Percentiles rank a stretch among this genome's conserved stretches.
These are phyloP conservation scores for Anableps anableps DNA, from an alignment of 2,797 vertebrate species.

Conservation along the genomic window DNA sequence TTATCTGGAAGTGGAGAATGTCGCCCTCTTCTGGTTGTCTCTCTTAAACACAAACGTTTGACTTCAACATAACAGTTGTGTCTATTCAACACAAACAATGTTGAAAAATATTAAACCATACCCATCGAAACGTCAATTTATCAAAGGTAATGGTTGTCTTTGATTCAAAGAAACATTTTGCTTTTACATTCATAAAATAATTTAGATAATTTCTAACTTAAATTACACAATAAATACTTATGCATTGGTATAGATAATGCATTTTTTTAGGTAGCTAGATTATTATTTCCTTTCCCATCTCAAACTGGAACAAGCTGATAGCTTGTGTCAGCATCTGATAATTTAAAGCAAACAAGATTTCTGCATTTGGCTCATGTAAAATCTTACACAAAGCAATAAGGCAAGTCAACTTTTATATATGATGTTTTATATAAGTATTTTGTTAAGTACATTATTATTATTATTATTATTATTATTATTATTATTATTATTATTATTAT, in stretches of 20 bases:
- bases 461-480: too few species aligned
- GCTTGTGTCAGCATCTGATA: not conserved
- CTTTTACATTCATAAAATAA: not conserved
- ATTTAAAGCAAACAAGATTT: not conserved
- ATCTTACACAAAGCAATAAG: not conserved
- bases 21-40: slow-evolving; percentile 2
- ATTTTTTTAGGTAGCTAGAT: not conserved
- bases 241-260: not conserved
- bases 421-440: too few species aligned
- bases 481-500: too few species aligned
- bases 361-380: not conserved
- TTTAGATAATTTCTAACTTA: not conserved
- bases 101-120: not conserved
- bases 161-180: not conserved
- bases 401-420: not conserved
- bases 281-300: not conserved
- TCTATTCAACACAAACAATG: not conserved
- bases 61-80: not conserved
- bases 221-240: not conserved
- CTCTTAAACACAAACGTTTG: not conserved
- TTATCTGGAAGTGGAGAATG: not conserved
- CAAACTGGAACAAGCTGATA: not conserved
- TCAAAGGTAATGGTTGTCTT: not conserved
- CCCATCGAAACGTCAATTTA: not conserved
- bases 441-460: too few species aligned